These are phyloP conservation scores for Ganaspis sp. DNA, from an alignment of 1,140 invertebrate genomes.

Conservation along the genomic window DNA sequence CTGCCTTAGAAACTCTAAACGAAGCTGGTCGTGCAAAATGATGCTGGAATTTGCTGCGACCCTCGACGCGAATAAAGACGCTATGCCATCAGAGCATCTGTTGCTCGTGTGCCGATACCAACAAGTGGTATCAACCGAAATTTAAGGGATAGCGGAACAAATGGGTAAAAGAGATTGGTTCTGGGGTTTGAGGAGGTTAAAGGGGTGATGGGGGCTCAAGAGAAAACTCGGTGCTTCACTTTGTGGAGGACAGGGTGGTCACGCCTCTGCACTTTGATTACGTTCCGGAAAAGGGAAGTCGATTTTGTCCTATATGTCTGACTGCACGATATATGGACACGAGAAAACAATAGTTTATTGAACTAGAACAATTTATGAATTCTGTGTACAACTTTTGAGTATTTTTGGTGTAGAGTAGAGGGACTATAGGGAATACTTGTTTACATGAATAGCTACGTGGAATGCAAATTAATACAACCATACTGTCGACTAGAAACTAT, in stretches of 20 bases:
- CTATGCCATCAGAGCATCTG: slow-evolving; percentile 62
- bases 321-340: not conserved
- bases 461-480: not conserved
- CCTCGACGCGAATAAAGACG: slow-evolving; percentile 43
- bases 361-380: not conserved
- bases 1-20: slow-evolving; percentile 34
- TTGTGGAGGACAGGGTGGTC: slow-evolving; percentile 45
- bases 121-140: slow-evolving; percentile 69
- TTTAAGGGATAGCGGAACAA: slow-evolving; percentile 62
- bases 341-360: not conserved
- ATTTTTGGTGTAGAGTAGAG: no score
- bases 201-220: slow-evolving; percentile 37
- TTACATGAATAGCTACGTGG: not conserved
- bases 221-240: slow-evolving; percentile 39
- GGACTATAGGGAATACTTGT: not conserved
- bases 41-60: slow-evolving; percentile 33
- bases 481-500: not conserved
- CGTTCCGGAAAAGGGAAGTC: slow-evolving; percentile 41
- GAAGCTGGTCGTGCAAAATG: slow-evolving; percentile 21
- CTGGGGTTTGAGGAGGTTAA: slow-evolving; percentile 40
- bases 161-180: slow-evolving; percentile 44
- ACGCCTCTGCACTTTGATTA: slow-evolving; percentile 58
- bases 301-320: slow-evolving; percentile 27
- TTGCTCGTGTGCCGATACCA: slow-evolving; percentile 65
- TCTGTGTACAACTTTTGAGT: not conserved